Conservation (phyloP, 1,140 invertebrate species). For the Aporrectodea caliginosa region DNA sequence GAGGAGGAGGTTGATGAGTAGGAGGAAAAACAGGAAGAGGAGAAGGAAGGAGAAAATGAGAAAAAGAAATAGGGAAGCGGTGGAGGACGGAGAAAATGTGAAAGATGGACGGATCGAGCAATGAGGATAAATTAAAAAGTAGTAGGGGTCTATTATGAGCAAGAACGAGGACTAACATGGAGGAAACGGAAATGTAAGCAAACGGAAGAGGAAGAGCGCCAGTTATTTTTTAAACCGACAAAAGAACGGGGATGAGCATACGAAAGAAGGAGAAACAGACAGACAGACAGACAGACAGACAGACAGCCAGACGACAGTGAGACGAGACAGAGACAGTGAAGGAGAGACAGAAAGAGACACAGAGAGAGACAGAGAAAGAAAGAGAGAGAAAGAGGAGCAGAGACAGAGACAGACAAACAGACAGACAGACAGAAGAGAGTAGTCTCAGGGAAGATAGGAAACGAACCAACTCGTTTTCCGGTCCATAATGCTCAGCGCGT, state of each 20-base stretch:
- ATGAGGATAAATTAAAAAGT: too few species aligned
- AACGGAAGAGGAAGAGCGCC: too few species aligned
- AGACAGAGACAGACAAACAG: not conserved
- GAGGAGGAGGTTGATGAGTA: not conserved
- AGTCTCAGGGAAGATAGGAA: too few species aligned
- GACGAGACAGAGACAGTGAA: not conserved
- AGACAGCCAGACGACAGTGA: not conserved
- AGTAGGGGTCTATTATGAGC: too few species aligned
- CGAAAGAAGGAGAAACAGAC: not conserved
- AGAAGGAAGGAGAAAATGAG: not conserved
- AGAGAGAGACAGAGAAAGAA: not conserved
- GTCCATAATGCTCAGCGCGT: too few species aligned
- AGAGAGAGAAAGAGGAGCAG: not conserved
- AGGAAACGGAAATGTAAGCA: too few species aligned
- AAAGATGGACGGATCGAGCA: too few species aligned
- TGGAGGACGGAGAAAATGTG: too few species aligned
- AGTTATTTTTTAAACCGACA: too few species aligned
- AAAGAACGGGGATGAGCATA: not conserved
- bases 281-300: not conserved
- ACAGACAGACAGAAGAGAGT: slow-evolving; percentile 1
- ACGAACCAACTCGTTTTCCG: too few species aligned
- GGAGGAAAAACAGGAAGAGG: not conserved
- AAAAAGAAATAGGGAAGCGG: not conserved
- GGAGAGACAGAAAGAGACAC: not conserved
- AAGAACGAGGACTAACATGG: too few species aligned